phyloP scores from a whole-genome alignment of 2,113 vertebrate species.

The Pleuronectes platessa region DNA sequence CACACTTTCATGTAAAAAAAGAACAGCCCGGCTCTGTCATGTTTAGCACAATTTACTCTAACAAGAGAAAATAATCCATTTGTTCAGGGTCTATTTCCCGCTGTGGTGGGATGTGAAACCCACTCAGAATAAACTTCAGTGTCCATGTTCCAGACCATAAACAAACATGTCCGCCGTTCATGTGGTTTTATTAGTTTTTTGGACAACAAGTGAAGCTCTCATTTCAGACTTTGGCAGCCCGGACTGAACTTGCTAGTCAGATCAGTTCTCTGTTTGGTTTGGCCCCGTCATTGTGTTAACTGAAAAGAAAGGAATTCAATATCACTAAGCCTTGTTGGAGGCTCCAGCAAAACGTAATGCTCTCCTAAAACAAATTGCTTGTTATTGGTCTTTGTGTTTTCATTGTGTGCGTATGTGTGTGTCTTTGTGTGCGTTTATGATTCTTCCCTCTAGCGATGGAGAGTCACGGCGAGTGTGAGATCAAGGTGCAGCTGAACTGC shows the following conservation, averaged over 20 bases:
- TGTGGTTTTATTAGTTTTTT: neutral
- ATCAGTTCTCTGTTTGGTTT: neutral
- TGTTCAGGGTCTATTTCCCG: neutral
- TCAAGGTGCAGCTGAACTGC: slow-evolving; percentile 89
- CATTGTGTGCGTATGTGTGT: neutral
- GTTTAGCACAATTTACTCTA: neutral
- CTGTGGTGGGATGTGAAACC: neutral
- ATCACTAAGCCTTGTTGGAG: neutral
- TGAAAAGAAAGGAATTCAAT: neutral
- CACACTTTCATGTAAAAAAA: neutral
- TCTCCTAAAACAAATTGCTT: neutral
- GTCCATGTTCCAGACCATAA: neutral
- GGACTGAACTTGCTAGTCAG: neutral
- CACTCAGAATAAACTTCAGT: slow-evolving; percentile 1
- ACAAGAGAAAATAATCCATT: neutral
- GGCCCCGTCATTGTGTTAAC: neutral
- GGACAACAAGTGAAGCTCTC: neutral
- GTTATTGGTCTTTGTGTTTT: neutral
- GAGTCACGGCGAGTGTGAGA: slow-evolving; percentile 90
- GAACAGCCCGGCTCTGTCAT: neutral
- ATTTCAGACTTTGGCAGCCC: neutral
- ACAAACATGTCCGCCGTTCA: neutral
- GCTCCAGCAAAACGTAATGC: neutral
- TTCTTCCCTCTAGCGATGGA: slow-evolving; percentile 83
- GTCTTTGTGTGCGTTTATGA: neutral